Evolutionary conservation across 2,113 vertebrate genomes (phyloP).

Genomic region (Xenus cinereus): DNA sequence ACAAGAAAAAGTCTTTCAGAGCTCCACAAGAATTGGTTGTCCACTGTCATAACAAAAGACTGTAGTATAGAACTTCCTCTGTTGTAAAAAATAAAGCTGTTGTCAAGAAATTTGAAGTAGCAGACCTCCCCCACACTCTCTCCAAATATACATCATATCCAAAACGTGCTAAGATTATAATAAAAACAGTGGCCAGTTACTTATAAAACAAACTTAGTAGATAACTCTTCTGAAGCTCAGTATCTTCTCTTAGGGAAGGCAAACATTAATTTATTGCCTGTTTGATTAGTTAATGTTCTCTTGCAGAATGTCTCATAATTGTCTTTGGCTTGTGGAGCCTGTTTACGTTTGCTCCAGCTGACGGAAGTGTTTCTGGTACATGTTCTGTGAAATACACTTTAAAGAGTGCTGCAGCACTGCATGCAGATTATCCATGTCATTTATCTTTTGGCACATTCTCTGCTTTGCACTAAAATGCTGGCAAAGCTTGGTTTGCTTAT

Average conservation of each 20-base stretch:
- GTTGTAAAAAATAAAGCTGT: neutral
- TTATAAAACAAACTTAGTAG: neutral
- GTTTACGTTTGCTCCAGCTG: neutral
- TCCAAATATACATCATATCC: neutral
- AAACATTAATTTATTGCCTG: neutral
- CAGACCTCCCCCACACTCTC: neutral
- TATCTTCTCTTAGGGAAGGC: neutral
- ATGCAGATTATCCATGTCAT: neutral
- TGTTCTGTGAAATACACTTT: neutral
- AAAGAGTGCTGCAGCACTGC: neutral
- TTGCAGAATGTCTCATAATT: neutral
- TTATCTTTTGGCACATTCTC: neutral
- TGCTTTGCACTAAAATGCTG: neutral
- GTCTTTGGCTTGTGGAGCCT: neutral
- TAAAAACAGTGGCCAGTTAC: neutral
- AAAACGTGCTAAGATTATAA: neutral
- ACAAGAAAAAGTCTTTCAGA: neutral
- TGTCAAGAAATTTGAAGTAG: neutral
- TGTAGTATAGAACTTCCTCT: neutral
- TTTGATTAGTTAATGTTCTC: neutral
- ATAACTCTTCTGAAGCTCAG: neutral
- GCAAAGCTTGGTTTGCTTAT: neutral
- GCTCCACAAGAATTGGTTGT: neutral
- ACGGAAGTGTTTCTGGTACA: neutral
- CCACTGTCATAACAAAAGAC: neutral